Evolutionary conservation across 2,888 invertebrate species (phyloP), one percentile per base, ranked within the genome.

Genomic region (Pollenia labialis): DNA sequence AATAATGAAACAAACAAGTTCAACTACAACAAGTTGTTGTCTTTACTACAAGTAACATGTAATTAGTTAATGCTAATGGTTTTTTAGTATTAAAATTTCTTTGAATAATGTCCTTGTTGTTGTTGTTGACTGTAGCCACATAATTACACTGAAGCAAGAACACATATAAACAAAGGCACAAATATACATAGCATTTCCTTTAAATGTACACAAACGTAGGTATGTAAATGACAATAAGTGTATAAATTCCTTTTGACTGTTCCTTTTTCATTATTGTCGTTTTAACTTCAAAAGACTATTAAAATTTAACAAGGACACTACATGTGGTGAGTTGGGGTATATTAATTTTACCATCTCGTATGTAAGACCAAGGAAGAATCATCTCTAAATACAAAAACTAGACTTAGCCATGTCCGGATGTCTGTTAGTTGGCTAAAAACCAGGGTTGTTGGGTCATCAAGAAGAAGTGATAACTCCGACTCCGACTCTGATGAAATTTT

Each of bases 21-120:
- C 23, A 23, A 2, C 23, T 2, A 23, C 23, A 23, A 23, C 23
- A 12, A 62, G 14, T 32, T 62, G 42, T 6, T 46, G 46, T 64
- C 44, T 44, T 56, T 12, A 60, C 50, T 52, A 14, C 23, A 23
- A 76, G 54, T 23, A 76, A 54, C 54, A 76, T 76, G 71, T 83
- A 83, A 83, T 83, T 83, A 83, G 71, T 72, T 77, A 77, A 84
- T 79, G 72, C 66, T 74, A 84, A 77, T 66, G 83, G 77, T 72
- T 72, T 74, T 81, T 42, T 42, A 56, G n/a, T 48, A 50, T 64
- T 60, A 74, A 48, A 23, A 80, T 54, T 52, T 11, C 54, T 64
- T 3, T 32, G 32, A 32, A 32, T 32, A 6, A 32, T 32, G 32
- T 32, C 32, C 6, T 64, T 58, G 52, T 64, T 14, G 16, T 50